Evolutionary conservation across 2,888 invertebrate species (phyloP).

Genomic region (Diarsia rubi): DNA sequence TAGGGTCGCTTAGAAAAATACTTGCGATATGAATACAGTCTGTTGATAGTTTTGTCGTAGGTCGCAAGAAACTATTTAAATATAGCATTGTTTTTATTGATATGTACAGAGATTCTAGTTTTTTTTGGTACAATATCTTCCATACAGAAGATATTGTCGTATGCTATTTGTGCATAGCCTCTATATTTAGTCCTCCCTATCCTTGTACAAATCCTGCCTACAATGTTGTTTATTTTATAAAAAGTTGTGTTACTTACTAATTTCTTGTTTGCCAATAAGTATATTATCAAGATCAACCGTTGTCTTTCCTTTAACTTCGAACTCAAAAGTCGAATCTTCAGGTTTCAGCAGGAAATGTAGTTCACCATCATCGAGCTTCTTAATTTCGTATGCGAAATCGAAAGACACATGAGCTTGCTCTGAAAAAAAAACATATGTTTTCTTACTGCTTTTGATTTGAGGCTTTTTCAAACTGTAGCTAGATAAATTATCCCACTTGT

Average conservation of each 20-base stretch:
- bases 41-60: background rate
- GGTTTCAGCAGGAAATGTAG: constrained; percentile 13
- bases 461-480: background rate
- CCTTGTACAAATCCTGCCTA: background rate
- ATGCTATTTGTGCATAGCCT: background rate
- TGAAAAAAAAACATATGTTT: constrained; percentile 22
- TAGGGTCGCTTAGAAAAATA: too few species aligned
- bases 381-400: constrained; percentile 30
- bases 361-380: constrained; percentile 53
- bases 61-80: background rate
- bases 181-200: too few species aligned
- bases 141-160: background rate
- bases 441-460: background rate
- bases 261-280: constrained; percentile 52
- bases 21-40: background rate
- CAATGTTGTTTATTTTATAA: background rate
- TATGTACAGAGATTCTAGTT: background rate
- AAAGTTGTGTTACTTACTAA: constrained; percentile 47
- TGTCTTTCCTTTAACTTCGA: constrained; percentile 42
- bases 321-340: constrained; percentile 7
- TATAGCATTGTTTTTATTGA: too few species aligned
- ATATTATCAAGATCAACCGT: constrained; percentile 29
- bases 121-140: background rate
- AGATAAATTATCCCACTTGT: background rate
- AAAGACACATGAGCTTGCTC: constrained; percentile 36